phyloP scores from a whole-genome alignment of 1,140 invertebrate genomes.

The Aphidius ervi region DNA sequence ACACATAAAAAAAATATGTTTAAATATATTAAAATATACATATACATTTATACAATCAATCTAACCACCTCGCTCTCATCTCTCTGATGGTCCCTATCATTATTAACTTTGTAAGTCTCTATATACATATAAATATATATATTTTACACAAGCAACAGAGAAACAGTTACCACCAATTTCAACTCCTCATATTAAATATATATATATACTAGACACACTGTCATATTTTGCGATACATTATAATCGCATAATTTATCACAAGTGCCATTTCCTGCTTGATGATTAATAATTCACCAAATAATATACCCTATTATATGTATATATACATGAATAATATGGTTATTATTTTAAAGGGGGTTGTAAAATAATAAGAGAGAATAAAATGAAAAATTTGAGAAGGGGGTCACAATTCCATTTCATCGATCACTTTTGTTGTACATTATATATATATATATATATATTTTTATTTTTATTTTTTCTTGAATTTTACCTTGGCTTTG shows the following conservation, averaged over 20 bases:
- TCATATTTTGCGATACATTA: conserved; percentile 22
- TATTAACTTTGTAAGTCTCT: conserved; percentile 27
- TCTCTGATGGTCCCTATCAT: conserved; percentile 15
- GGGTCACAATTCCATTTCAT: neutral
- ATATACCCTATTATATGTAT: conserved; percentile 3
- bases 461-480: too few species aligned
- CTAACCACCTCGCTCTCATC: conserved; percentile 30
- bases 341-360: too few species aligned
- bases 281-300: conserved; percentile 21
- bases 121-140: too few species aligned
- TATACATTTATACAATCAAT: conserved; percentile 39
- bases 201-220: neutral
- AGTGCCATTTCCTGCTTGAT: conserved; percentile 21
- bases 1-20: too few species aligned
- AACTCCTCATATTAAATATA: neutral
- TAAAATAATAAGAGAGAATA: too few species aligned
- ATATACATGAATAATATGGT: neutral
- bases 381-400: neutral
- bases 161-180: neutral
- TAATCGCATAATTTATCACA: conserved; percentile 23
- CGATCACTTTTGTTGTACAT: conserved; percentile 5
- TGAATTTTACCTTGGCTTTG: too few species aligned
- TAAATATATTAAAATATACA: too few species aligned
- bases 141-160: conserved; percentile 16
- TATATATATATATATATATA: conserved; percentile 1